A percentile compares a stretch with the other conserved stretches of the same genome.
Evolutionary conservation across 2,797 vertebrate species (phyloP).

Genomic region (Sorex maritimensis): DNA sequence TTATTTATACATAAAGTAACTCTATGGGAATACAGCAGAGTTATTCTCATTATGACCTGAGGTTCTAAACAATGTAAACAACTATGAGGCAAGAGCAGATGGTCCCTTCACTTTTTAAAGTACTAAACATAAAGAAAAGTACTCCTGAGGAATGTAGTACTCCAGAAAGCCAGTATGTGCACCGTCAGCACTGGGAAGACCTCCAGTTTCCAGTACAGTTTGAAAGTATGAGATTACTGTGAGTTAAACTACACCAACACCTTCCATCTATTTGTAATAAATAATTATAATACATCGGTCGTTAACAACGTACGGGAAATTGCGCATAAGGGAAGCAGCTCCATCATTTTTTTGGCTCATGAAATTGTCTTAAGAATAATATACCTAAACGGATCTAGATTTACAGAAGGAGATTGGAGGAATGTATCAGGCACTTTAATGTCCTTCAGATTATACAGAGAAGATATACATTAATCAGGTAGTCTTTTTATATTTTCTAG

Average conservation of each 20-base stretch:
- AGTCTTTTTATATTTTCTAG: conserved; percentile 46
- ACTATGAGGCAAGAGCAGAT: conserved; percentile 9
- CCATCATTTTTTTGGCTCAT: conserved; percentile 36
- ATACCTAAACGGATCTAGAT: conserved; percentile 69
- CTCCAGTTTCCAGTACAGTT: background rate
- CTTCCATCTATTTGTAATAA: conserved; percentile 72
- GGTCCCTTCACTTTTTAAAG: background rate
- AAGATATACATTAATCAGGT: conserved; percentile 57
- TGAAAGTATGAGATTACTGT: conserved; percentile 48
- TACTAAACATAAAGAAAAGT: conserved; percentile 59
- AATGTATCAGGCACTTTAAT: background rate
- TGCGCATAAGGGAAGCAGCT: conserved; percentile 25
- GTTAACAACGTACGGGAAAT: conserved; percentile 66
- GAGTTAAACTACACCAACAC: conserved; percentile 59
- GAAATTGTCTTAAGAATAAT: conserved; percentile 77
- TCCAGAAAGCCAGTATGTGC: background rate
- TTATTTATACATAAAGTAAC: conserved; percentile 50
- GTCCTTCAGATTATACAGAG: background rate
- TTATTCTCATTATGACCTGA: conserved; percentile 38
- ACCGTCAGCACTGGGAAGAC: conserved; percentile 65
- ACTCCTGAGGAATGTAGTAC: conserved; percentile 21
- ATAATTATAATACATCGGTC: conserved; percentile 77
- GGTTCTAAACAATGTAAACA: conserved; percentile 75
- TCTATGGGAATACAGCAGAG: background rate
- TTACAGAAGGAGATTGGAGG: conserved; percentile 6